These are phyloP conservation scores for Henricia sp. DNA, from an alignment of 53 echinoderm and acorn worm species.

Conservation along the genomic window DNA sequence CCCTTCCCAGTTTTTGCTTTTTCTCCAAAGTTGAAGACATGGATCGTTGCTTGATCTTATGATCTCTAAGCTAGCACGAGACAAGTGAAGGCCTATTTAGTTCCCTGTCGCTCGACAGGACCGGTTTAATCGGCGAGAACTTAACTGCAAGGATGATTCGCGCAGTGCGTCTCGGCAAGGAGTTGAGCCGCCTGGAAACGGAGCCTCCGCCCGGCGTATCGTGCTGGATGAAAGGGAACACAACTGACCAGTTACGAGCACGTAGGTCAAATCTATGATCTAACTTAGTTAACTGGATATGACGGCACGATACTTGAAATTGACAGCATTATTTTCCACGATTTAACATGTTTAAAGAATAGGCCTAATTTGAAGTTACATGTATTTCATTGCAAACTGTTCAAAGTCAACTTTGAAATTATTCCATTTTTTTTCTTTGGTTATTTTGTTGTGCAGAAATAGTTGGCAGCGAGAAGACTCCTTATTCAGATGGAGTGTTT, in stretches of 20 bases:
- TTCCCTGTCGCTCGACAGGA: no score
- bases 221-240: constrained; percentile 78
- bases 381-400: neutral
- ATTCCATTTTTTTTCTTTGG: neutral
- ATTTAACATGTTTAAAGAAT: neutral
- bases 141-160: constrained; percentile 86
- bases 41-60: no score
- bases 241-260: constrained; percentile 77
- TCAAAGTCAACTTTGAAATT: neutral
- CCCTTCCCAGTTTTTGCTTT: no score
- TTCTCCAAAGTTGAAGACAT: no score
- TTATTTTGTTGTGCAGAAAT: constrained; percentile 72
- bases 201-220: constrained; percentile 85
- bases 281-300: neutral
- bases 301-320: neutral
- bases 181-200: constrained; percentile 73
- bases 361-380: neutral
- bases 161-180: constrained; percentile 72
- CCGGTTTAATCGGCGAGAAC: no score
- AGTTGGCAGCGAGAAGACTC: constrained; percentile 80
- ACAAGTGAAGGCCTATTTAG: no score
- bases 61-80: no score
- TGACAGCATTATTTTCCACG: neutral
- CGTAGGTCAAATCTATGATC: constrained; percentile 48
- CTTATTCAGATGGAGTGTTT: constrained; percentile 88